Evolutionary conservation across 2,797 vertebrate species (phyloP).

Genomic region (Antennarius maculatus): DNA sequence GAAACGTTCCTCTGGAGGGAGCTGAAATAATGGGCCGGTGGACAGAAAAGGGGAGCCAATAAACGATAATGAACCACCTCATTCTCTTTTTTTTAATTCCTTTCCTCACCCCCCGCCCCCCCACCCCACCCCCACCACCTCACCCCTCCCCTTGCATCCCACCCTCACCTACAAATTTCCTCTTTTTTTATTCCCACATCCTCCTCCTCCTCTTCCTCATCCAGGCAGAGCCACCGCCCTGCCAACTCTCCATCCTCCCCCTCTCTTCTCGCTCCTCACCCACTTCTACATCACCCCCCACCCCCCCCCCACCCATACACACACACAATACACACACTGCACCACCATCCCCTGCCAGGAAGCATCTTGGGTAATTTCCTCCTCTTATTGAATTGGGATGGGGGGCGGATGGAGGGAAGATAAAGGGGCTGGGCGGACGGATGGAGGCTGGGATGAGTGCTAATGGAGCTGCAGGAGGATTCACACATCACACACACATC

Average conservation of each 20-base stretch:
- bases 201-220: constrained; percentile 1
- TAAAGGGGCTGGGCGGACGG: constrained; percentile 72
- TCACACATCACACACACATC: constrained; percentile 18
- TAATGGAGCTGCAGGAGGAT: constrained; percentile 60
- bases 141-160: neutral
- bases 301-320: neutral
- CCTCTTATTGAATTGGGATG: constrained; percentile 82
- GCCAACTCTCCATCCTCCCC: constrained; percentile 28
- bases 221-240: constrained; percentile 40
- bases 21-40: constrained; percentile 69
- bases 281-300: constrained; percentile 42
- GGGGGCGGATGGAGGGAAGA: constrained; percentile 64
- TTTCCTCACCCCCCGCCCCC: constrained; percentile 21
- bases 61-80: constrained; percentile 78
- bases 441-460: constrained; percentile 60
- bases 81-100: constrained; percentile 66
- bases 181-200: constrained; percentile 33
- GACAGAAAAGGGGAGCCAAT: constrained; percentile 47
- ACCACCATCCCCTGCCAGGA: constrained; percentile 67
- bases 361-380: constrained; percentile 84
- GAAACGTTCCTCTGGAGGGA: constrained; percentile 71
- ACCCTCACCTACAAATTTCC: constrained; percentile 29
- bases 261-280: constrained; percentile 42
- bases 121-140: constrained; percentile 2
- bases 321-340: too few relatives aligned